A percentile compares a stretch with the other conserved stretches of the same genome.
Conservation (phyloP, 2,113 vertebrate genomes). For the Pycnonotus jocosus region DNA sequence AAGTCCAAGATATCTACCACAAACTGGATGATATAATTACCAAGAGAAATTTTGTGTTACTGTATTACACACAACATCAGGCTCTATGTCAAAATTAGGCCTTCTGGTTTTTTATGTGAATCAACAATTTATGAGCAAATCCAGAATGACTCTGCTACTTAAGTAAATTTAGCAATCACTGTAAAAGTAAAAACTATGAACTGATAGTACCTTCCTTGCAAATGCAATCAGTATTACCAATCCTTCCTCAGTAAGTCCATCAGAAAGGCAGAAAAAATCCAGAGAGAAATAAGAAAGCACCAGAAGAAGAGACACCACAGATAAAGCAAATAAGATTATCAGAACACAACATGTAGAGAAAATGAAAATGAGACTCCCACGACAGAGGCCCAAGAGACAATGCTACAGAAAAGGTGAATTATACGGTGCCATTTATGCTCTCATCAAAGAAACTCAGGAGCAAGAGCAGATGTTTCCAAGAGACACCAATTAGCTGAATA, state of each 20-base stretch:
- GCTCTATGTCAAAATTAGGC: background rate
- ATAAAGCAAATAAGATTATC: background rate
- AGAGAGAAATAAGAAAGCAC: background rate
- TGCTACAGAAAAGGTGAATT: background rate
- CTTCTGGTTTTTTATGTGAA: background rate
- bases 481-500: background rate
- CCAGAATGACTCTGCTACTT: background rate
- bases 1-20: background rate
- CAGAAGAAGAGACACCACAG: background rate
- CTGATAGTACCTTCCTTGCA: background rate
- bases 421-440: background rate
- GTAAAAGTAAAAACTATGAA: background rate
- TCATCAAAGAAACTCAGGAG: background rate
- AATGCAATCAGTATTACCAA: background rate
- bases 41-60: background rate
- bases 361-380: background rate
- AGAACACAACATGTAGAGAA: background rate
- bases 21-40: background rate
- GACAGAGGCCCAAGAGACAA: background rate
- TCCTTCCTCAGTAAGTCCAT: background rate
- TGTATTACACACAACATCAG: background rate
- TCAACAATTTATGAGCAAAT: background rate
- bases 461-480: constrained; percentile 2
- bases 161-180: background rate
- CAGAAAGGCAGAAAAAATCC: background rate